Evolutionary conservation across 1,140 invertebrate species (phyloP).

Genomic region (Sitophilus oryzae): DNA sequence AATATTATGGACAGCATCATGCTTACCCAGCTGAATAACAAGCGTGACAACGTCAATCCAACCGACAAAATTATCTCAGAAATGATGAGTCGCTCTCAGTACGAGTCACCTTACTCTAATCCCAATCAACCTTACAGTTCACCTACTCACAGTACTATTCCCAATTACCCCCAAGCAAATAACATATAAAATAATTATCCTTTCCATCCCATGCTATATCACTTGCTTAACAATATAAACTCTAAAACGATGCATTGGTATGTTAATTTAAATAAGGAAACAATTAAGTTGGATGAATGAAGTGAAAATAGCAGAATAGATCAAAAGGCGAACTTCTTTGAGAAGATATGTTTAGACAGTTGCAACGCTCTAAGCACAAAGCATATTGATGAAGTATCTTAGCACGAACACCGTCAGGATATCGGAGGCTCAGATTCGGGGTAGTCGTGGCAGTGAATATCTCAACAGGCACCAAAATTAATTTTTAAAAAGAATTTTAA

Average conservation of each 20-base stretch:
- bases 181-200: conserved; percentile 2
- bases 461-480: conserved; percentile 24
- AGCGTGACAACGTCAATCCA: conserved; percentile 15
- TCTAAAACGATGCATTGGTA: background rate
- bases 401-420: conserved; percentile 36
- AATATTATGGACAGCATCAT: conserved; percentile 20
- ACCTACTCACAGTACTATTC: conserved; percentile 24
- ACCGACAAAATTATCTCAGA: conserved; percentile 21
- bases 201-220: background rate
- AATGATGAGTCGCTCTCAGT: conserved; percentile 16
- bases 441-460: conserved; percentile 29
- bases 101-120: conserved; percentile 12
- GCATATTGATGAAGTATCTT: conserved; percentile 38
- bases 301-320: conserved; percentile 9
- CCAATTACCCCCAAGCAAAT: conserved; percentile 20
- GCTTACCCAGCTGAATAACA: no score
- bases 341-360: conserved; percentile 33
- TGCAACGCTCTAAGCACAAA: conserved; percentile 32
- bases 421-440: conserved; percentile 34
- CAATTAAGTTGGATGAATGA: conserved; percentile 29
- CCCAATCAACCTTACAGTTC: conserved; percentile 28
- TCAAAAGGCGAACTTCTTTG: conserved; percentile 25
- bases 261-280: conserved; percentile 23
- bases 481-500: no score
- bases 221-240: background rate